phyloP scores from a whole-genome alignment of 1,140 invertebrate species.

The Eueides isabella region DNA sequence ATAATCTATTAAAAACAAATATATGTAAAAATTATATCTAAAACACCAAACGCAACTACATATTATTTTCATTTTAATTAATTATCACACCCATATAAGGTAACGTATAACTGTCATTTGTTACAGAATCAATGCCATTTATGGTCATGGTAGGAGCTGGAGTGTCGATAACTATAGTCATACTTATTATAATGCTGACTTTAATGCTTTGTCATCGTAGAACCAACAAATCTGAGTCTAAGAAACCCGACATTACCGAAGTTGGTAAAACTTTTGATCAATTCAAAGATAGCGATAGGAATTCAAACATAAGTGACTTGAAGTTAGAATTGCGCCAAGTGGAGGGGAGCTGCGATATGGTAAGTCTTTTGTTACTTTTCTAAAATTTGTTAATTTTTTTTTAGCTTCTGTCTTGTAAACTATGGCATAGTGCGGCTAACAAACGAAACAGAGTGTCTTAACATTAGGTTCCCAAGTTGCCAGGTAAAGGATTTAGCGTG shows the following conservation, averaged over 20 bases:
- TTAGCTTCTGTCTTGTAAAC: too few relatives aligned
- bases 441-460: too few relatives aligned
- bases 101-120: slow-evolving; percentile 25
- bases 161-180: slow-evolving; percentile 51
- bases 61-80: slow-evolving; percentile 12
- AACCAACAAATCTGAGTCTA: slow-evolving; percentile 57
- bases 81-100: not conserved
- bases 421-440: too few relatives aligned
- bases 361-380: slow-evolving; percentile 38
- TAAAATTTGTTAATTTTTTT: not conserved
- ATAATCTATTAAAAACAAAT: too few relatives aligned
- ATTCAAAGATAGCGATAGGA: slow-evolving; percentile 69
- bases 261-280: slow-evolving; percentile 60
- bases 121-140: slow-evolving; percentile 64
- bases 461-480: too few relatives aligned
- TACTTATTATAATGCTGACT: slow-evolving; percentile 62
- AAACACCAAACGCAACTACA: not conserved
- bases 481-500: too few relatives aligned
- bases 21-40: not conserved
- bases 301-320: slow-evolving; percentile 70
- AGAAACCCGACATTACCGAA: slow-evolving; percentile 70
- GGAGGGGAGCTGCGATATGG: slow-evolving; percentile 72
- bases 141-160: slow-evolving; percentile 55
- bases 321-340: slow-evolving; percentile 70
- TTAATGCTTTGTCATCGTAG: slow-evolving; percentile 70